A percentile compares a stretch with the other conserved stretches of the same genome.
Evolutionary conservation across 2,113 vertebrate species (phyloP).

Genomic region (Seriola rivoliana): DNA sequence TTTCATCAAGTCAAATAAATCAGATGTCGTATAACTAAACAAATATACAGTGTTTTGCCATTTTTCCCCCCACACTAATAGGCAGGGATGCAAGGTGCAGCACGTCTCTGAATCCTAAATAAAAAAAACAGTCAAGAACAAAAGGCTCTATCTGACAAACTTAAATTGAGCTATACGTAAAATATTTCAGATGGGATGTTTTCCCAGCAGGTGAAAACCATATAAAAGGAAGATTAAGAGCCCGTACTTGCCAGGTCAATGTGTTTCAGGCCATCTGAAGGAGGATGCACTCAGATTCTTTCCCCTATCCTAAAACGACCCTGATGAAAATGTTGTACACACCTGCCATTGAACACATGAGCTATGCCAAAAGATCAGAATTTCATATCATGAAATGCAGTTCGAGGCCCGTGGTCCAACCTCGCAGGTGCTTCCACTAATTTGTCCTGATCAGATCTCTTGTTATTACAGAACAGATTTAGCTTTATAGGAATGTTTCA

Average conservation of each 20-base stretch:
- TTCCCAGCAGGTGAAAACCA: neutral
- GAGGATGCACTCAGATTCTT: constrained; percentile 1
- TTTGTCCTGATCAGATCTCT: neutral
- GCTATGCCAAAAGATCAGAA: neutral
- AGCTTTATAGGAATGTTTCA: no score
- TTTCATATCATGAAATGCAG: neutral
- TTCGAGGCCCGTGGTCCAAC: neutral
- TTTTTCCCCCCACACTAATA: no score
- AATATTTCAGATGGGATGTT: neutral
- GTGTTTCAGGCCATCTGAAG: neutral
- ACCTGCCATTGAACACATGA: neutral
- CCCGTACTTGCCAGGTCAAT: neutral
- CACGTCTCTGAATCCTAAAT: neutral
- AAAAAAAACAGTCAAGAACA: neutral
- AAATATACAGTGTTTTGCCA: neutral
- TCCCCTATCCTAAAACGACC: neutral
- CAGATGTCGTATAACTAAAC: neutral
- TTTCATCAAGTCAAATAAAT: neutral
- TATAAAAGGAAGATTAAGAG: neutral
- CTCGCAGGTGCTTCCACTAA: neutral
- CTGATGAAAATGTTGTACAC: neutral
- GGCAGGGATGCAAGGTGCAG: no score
- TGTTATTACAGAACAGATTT: neutral
- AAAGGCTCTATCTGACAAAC: neutral
- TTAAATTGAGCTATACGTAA: neutral